Evolutionary conservation across 35 echinoderm and acorn worm genomes (phyloP), one percentile per base, ranked within the genome.

Genomic region (Holothuria glaberrima): DNA sequence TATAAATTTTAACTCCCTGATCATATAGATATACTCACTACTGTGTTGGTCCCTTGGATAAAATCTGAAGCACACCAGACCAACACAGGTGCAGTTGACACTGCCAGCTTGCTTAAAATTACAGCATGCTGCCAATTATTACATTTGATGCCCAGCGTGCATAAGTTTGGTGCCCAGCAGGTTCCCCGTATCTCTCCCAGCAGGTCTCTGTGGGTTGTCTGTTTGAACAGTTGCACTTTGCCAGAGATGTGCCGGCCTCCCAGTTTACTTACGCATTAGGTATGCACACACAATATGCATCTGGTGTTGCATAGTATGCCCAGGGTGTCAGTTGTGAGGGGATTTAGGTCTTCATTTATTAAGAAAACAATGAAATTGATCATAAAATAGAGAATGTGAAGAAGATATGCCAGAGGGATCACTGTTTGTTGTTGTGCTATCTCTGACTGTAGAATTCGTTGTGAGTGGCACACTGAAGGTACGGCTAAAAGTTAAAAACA

Each of bases 161-260:
- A 33, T n/a, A 27, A 33, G 74, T 78, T 78, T 48, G 74, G 74
- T 22, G 36, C 74, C 44, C 74, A 45, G 74, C 50, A 13, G 24
- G 74, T 16, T 48, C 44, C 74, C 13, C 74, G 38, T 78, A 78
- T 78, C 74, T 25, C 27, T 78, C 74, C 1, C 80, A 61, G 80
- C 80, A 61, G 80, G 52, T 31, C 57, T 20, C 26, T 9, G 31
- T 61, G 28, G 80, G 56, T 28, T 84, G 46, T 84, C 80, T 84
- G 59, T 84, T 84, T 84, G 80, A 84, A 84, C 80, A 84, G 80
- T 84, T 84, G 80, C 80, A 84, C 80, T 84, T 84, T 84, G 32
- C 25, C 17, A 19, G 54, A 61, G 59, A 84, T 62, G 80, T 21
- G 57, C 19, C 14, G 80, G 80, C 80, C 52, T 84, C 80, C 80